Evolutionary conservation across 2,888 invertebrate genomes (phyloP), one percentile per base, ranked within the genome.

Genomic region (Melitaea athalia): DNA sequence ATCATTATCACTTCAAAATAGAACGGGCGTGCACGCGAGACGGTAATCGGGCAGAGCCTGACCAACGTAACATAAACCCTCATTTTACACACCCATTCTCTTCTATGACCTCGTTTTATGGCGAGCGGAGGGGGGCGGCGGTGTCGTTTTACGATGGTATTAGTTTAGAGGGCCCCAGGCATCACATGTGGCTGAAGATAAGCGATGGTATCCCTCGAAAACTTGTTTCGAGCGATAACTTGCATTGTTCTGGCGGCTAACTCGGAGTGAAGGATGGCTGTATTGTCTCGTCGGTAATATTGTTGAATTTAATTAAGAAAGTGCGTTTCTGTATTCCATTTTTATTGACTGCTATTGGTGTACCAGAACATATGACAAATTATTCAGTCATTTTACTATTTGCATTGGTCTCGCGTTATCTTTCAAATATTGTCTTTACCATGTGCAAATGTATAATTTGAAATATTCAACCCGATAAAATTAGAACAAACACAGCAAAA

Each of bases 31-130:
- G 89, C 92, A 91, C 90, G 90, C 91, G 87, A 91, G 86, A 89
- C 87, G 85, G 90, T 91, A 91, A 91, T 91, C 92, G 90, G 85
- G 83, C 88, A 88, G 89, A 90, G 91, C 91, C 90, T 91, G 75
- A 70, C 91, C 87, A 84, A 75, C 72, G 63, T 82, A 82, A 75
- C 74, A 69, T 80, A 91, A 82, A 70, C 89, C 79, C 74, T 76
- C 81, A 77, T 80, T 86, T 87, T 84, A 85, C 81, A 85, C 82
- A 76, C 83, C 85, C 84, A 85, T 87, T 86, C 83, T 85, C 86
- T 82, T 85, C 81, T 81, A 84, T 81, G 83, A 84, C 81, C 84
- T 68, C 78, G 81, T 83, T 91, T 88, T 88, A 88, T 83, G 82
- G 82, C 78, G 76, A 71, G 76, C 79, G 82, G 84, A 86, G 77